Conservation (phyloP, 2,888 invertebrate species). For the Thereva nobilitata region DNA sequence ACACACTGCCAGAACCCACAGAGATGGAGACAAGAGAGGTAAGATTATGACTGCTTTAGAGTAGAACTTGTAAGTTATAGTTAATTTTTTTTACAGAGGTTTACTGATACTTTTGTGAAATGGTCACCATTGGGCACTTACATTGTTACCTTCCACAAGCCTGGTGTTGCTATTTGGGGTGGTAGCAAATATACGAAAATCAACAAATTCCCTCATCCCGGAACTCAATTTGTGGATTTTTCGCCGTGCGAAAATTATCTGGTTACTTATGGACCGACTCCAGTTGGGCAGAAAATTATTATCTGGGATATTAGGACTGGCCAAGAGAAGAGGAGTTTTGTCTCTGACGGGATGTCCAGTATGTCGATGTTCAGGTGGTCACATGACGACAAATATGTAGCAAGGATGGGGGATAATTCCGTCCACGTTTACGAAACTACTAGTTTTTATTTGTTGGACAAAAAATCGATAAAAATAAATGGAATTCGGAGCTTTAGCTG, state of each 20-base stretch:
- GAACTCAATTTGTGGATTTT: constrained; percentile 94
- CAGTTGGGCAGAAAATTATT: constrained; percentile 77
- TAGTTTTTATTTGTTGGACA: constrained; percentile 90
- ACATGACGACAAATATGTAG: constrained; percentile 93
- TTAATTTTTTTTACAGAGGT: constrained; percentile 66
- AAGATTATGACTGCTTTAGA: constrained; percentile 47
- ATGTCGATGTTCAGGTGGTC: constrained; percentile 99
- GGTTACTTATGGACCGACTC: constrained; percentile 89
- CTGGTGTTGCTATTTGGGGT: constrained; percentile 97
- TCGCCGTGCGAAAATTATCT: constrained; percentile 97
- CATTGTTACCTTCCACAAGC: constrained; percentile 92
- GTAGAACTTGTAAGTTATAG: constrained; percentile 3
- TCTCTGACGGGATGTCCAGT: constrained; percentile 78
- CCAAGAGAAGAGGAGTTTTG: constrained; percentile 88
- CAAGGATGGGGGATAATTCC: constrained; percentile 79
- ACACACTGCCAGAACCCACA: constrained; percentile 84
- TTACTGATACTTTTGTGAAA: constrained; percentile 94
- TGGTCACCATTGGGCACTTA: constrained; percentile 99
- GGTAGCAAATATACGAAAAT: constrained; percentile 91
- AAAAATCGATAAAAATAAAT: constrained; percentile 89
- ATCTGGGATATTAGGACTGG: constrained; percentile 98
- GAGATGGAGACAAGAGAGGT: constrained; percentile 81
- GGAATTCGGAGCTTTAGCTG: constrained; percentile 94
- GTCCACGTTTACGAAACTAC: constrained; percentile 96
- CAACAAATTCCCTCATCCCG: constrained; percentile 85